Conservation (phyloP, 2,113 vertebrate species). For the Aegypius monachus region DNA sequence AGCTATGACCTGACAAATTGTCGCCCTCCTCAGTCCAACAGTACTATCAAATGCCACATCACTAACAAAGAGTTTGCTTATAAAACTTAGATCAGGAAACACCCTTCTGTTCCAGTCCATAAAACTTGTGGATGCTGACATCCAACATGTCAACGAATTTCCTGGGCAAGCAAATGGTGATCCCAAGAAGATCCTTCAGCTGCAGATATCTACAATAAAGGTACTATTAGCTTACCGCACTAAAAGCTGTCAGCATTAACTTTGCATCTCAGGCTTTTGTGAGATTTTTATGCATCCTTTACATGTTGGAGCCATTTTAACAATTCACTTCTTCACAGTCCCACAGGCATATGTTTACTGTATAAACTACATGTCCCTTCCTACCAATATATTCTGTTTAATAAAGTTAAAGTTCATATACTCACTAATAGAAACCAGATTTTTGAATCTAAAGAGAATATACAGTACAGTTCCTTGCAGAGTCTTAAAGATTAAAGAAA, state of each 20-base stretch:
- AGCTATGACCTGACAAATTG: not conserved
- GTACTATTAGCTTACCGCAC: not conserved
- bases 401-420: too few relatives aligned
- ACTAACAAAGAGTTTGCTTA: not conserved
- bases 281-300: constrained; percentile 8
- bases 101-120: constrained; percentile 29
- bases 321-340: not conserved
- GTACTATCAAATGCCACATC: not conserved
- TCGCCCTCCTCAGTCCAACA: not conserved
- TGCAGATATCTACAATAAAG: constrained; percentile 46
- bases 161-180: constrained; percentile 23
- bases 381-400: not conserved
- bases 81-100: constrained; percentile 43
- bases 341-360: not conserved
- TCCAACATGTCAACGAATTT: constrained; percentile 44
- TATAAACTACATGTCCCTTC: not conserved
- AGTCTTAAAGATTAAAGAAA: not conserved
- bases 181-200: constrained; percentile 28
- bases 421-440: too few relatives aligned
- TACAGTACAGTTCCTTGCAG: too few relatives aligned
- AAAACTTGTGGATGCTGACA: constrained; percentile 45
- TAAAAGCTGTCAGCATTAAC: not conserved
- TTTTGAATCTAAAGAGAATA: too few relatives aligned
- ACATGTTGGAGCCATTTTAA: constrained; percentile 14
- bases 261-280: not conserved